These are phyloP conservation scores for Drymodes brunneopygia DNA, from an alignment of 2,113 vertebrate genomes.

Conservation along the genomic window DNA sequence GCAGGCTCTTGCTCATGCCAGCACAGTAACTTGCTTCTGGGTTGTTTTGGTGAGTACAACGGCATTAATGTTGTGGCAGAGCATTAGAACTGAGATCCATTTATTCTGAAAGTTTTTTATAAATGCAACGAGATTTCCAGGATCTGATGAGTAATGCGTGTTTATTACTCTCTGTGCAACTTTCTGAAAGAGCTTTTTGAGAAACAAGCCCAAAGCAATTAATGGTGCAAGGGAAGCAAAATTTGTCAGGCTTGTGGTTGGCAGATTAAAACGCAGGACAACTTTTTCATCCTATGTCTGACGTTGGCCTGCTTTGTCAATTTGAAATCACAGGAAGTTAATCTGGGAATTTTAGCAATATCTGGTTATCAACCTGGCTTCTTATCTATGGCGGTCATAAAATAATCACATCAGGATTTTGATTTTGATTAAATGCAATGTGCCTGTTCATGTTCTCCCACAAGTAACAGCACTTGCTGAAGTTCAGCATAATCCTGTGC, in stretches of 20 bases:
- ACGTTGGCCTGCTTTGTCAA: neutral
- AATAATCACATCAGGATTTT: neutral
- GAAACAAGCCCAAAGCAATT: slow-evolving; percentile 31
- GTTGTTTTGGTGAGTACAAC: neutral
- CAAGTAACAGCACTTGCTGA: neutral
- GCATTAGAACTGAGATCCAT: slow-evolving; percentile 33
- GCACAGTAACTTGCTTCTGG: neutral
- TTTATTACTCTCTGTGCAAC: slow-evolving; percentile 19
- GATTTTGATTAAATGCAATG: neutral
- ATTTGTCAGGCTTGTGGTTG: neutral
- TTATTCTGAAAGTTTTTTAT: slow-evolving; percentile 43
- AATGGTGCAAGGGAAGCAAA: slow-evolving; percentile 21
- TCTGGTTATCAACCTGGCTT: neutral
- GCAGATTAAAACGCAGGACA: neutral
- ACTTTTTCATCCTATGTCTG: neutral
- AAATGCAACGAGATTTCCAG: slow-evolving; percentile 44
- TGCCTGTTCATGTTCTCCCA: neutral
- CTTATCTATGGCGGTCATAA: neutral
- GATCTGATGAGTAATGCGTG: slow-evolving; percentile 42
- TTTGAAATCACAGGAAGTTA: neutral
- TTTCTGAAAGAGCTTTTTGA: slow-evolving; percentile 61
- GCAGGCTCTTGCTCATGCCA: neutral
- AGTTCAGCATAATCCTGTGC: neutral
- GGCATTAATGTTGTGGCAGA: slow-evolving; percentile 27
- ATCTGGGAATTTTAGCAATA: slow-evolving; percentile 8